Percentiles rank a stretch among this genome's conserved stretches.
Evolutionary conservation across 2,113 vertebrate genomes (phyloP).

Genomic region (Mus pahari): DNA sequence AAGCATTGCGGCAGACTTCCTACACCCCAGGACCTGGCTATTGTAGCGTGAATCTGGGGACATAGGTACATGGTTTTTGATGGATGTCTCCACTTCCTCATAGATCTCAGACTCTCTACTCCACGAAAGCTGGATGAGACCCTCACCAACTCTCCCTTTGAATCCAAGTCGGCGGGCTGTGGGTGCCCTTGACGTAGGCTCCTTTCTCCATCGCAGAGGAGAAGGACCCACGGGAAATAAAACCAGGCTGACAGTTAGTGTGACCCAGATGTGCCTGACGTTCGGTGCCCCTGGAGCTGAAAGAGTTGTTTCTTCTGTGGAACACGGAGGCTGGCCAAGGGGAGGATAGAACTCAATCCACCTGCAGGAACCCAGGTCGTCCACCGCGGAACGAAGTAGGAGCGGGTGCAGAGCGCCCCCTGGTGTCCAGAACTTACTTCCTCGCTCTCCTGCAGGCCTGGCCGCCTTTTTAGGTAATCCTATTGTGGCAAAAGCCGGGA

Average conservation of each 20-base stretch:
- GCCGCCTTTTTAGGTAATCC: background rate
- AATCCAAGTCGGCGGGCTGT: background rate
- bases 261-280: background rate
- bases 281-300: background rate
- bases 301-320: background rate
- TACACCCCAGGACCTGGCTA: background rate
- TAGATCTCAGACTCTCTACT: background rate
- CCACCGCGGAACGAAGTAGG: accelerated
- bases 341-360: background rate
- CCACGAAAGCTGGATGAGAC: background rate
- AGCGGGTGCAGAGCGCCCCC: slow-evolving; percentile 10
- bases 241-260: background rate
- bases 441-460: too few relatives aligned
- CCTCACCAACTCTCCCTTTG: background rate
- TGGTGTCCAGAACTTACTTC: background rate
- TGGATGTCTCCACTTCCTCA: background rate
- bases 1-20: background rate
- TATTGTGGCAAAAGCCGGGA: background rate
- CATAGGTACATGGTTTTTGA: background rate
- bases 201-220: background rate
- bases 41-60: background rate
- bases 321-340: background rate
- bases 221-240: background rate
- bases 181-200: accelerated
- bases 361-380: too few relatives aligned